Evolutionary conservation across 1,140 invertebrate species (phyloP).

Genomic region (Gonioctena quinquepunctata): DNA sequence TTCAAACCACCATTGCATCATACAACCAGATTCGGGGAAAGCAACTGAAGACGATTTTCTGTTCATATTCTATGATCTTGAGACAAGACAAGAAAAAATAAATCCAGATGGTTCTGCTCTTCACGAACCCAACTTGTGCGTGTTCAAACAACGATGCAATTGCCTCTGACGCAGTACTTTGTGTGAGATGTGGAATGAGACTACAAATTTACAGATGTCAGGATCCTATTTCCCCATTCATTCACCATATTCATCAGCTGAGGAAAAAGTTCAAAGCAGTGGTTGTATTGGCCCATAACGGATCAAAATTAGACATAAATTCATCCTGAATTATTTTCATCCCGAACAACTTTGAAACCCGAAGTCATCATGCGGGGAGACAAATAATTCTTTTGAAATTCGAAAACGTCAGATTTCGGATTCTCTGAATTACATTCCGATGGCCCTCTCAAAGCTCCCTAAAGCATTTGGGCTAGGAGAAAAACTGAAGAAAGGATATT

Average conservation of each 20-base stretch:
- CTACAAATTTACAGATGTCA: too few species aligned
- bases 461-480: constrained; percentile 27
- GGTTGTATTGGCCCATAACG: neutral
- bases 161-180: neutral
- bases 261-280: neutral
- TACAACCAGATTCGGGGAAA: neutral
- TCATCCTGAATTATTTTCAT: neutral
- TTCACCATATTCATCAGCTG: too few species aligned
- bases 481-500: constrained; percentile 31
- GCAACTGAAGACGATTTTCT: neutral
- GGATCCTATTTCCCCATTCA: neutral
- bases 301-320: constrained; percentile 1
- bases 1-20: neutral
- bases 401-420: neutral
- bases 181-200: neutral
- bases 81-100: neutral
- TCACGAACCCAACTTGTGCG: neutral
- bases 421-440: neutral
- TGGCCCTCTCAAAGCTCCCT: neutral
- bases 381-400: neutral
- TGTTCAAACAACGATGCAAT: neutral
- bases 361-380: neutral
- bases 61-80: neutral
- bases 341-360: neutral
- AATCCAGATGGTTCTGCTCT: neutral